Evolutionary conservation across 2,797 vertebrate species (phyloP).

Genomic region (Enteromius viviparus): DNA sequence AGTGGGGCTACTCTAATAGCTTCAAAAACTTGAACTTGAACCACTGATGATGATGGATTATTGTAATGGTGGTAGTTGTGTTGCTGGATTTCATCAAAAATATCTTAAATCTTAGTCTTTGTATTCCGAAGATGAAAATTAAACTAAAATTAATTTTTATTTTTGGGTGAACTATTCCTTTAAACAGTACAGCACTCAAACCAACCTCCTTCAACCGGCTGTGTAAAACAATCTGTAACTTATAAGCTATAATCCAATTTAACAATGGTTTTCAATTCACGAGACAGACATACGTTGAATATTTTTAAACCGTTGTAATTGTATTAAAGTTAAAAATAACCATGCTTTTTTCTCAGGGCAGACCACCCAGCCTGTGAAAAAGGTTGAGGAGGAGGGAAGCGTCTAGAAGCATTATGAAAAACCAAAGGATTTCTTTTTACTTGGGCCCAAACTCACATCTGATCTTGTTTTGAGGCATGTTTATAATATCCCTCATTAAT

Average conservation of each 20-base stretch:
- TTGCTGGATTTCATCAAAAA: not conserved
- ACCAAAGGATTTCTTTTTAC: conserved; percentile 78
- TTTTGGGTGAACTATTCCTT: not conserved
- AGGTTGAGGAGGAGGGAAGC: conserved; percentile 56
- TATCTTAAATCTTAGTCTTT: not conserved
- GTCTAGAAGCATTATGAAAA: conserved; percentile 79
- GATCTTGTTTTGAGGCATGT: conserved; percentile 78
- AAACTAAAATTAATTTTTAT: not conserved
- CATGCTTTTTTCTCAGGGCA: conserved; percentile 60
- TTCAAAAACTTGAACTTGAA: not conserved
- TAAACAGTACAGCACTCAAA: not conserved
- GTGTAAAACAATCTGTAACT: conserved; percentile 74
- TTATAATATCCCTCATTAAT: conserved; percentile 84
- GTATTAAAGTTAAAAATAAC: conserved; percentile 77
- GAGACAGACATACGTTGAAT: conserved; percentile 70
- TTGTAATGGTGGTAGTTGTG: not conserved
- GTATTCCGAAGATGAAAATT: not conserved
- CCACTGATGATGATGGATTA: not conserved
- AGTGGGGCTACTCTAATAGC: not conserved
- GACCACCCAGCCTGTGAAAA: conserved; percentile 79
- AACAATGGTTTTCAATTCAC: conserved; percentile 66
- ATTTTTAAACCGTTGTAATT: conserved; percentile 74
- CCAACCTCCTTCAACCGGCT: not conserved
- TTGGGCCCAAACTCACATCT: conserved; percentile 77
- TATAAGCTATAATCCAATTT: conserved; percentile 75